phyloP scores from a whole-genome alignment of 1,140 invertebrate species.

The Seison nebaliae region DNA sequence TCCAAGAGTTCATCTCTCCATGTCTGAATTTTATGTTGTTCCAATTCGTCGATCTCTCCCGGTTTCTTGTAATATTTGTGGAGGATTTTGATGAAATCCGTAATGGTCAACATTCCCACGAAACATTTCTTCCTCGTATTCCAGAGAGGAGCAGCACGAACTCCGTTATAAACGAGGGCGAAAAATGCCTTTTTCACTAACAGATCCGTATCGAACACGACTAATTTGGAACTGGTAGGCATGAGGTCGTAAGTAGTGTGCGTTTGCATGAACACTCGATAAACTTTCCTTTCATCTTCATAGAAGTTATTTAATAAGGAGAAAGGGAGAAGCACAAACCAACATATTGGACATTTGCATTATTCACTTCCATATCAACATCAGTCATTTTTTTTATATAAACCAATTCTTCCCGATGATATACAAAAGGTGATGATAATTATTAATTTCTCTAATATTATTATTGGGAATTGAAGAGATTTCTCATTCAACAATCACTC shows the following conservation, averaged over 20 bases:
- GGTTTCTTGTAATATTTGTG: conserved; percentile 74
- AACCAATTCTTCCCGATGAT: no score
- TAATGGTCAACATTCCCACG: conserved; percentile 86
- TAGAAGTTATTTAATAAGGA: conserved; percentile 41
- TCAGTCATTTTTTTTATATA: no score
- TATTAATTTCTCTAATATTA: no score
- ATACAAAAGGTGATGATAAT: no score
- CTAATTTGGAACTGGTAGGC: conserved; percentile 87
- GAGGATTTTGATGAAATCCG: conserved; percentile 94
- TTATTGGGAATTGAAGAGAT: no score
- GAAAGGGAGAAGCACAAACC: no score
- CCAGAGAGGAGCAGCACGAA: conserved; percentile 86
- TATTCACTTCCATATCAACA: no score
- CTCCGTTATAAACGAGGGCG: conserved; percentile 91
- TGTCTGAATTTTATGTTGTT: conserved; percentile 52
- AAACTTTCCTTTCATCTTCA: no score
- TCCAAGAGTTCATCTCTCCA: conserved; percentile 25
- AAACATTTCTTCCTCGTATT: conserved; percentile 64
- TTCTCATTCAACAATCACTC: no score
- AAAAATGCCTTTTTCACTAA: conserved; percentile 93
- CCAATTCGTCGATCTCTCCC: conserved; percentile 53
- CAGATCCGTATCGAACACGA: conserved; percentile 94
- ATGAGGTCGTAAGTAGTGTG: conserved; percentile 97
- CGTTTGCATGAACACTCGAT: no score
- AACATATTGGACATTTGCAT: no score